Base-by-base conservation (phyloP, 2,797 vertebrate genomes). In the Liasis olivaceus region DNA sequence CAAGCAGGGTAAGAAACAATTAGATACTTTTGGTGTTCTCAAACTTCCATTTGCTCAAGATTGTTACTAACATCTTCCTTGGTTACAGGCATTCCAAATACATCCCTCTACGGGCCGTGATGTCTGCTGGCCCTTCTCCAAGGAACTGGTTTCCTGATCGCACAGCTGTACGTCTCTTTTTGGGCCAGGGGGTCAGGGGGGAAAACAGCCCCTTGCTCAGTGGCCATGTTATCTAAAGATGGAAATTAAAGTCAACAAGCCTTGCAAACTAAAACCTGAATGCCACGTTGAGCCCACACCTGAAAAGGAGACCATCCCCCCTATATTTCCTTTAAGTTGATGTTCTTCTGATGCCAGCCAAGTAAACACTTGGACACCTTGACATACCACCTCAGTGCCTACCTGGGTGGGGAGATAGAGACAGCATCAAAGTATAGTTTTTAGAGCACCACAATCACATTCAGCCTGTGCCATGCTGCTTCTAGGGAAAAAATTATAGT, bases 171-270 rank as follows among this genome's bases (percentile, higher is more conserved):
- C 98, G 98, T 85, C 95, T 98, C 95, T 96, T 98, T 88, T 97
- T 99, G 91, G 98, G 97, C 85, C 96, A 98, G 91, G 97, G 97
- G 58, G 97, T 97, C 42, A 94, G 95, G 4, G 98, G 98, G 12
- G 99, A 99, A 93, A 98, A 96, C 91, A 98, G 98, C 24, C 99
- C 99, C 0, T 97, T 99, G 91, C 98, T 99, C 94, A 98, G 98
- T 31, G 97, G 98, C 66, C 97, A 98, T 85, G 95, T 98, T 86
- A 98, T 98, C 93, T 99, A 95, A 98, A 77, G 26, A 14, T 22
- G 14, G 69, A 20, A 58, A 22, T 4, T 3, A 64, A 64, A 12
- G 86, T 54, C 85, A 66, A 66, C 54, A 28, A 47, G 26, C 11
- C 51, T 51, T 11, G 51, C 12, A 81, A 62, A 7, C 15, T 58